Conservation (phyloP, 2,888 invertebrate species). For the Drosophila barbarae region DNA sequence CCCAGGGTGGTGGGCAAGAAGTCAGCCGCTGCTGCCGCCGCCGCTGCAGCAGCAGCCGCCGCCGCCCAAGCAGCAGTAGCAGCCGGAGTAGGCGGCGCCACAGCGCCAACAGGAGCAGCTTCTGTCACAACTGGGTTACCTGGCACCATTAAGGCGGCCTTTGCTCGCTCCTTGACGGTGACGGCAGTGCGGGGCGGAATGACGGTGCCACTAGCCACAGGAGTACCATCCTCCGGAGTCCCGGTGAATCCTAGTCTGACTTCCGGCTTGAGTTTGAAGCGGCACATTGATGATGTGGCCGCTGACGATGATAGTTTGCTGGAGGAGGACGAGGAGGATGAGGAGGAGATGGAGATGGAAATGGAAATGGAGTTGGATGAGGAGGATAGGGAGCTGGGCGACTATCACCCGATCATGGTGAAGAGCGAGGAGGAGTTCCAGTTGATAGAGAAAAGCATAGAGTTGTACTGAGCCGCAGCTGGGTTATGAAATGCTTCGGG, state of each 20-base stretch:
- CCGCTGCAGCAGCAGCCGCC: constrained; percentile 9
- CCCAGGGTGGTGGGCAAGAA: constrained; percentile 71
- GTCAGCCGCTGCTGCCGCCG: constrained; percentile 46
- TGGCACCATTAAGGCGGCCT: constrained; percentile 26
- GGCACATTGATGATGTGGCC: constrained; percentile 56
- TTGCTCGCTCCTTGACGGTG: constrained; percentile 25
- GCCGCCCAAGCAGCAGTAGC: constrained; percentile 2
- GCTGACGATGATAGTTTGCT: constrained; percentile 62
- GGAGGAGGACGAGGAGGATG: constrained; percentile 40
- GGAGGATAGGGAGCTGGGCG: constrained; percentile 45
- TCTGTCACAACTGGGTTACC: neutral
- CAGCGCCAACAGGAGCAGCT: neutral
- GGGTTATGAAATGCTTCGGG: constrained; percentile 39
- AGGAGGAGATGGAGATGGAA: constrained; percentile 17
- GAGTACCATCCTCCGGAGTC: neutral
- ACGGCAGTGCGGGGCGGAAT: constrained; percentile 4
- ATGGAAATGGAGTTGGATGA: constrained; percentile 47
- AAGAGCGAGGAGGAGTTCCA: constrained; percentile 62
- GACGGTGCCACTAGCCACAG: neutral
- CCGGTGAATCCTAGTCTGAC: neutral
- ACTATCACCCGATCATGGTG: constrained; percentile 41
- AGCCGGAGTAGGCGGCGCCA: neutral
- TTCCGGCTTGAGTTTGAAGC: constrained; percentile 27
- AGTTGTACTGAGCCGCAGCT: constrained; percentile 54
- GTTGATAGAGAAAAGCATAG: constrained; percentile 68